A percentile compares a stretch with the other conserved stretches of the same genome.
Evolutionary conservation across 1,140 invertebrate species (phyloP).

Genomic region (Diplogasteroides magnus): DNA sequence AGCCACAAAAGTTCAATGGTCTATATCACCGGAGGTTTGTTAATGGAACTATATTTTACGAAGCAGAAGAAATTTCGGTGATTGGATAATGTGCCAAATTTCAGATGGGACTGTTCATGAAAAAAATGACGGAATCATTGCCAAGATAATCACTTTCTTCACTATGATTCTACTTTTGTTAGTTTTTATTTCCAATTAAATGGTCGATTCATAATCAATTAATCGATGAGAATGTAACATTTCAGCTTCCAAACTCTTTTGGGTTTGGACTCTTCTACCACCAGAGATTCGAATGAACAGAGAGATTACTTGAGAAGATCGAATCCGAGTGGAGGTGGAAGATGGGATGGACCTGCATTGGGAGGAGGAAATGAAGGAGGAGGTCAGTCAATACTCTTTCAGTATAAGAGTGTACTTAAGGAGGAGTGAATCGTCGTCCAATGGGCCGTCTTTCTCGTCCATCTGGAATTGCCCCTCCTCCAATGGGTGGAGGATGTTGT

Average conservation of each 20-base stretch:
- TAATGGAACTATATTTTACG: neutral
- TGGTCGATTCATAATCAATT: neutral
- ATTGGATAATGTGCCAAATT: neutral
- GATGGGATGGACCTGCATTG: constrained; percentile 8
- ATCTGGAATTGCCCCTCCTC: constrained; percentile 15
- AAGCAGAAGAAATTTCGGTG: neutral
- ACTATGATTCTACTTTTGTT: neutral
- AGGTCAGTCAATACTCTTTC: neutral
- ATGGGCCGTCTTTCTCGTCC: constrained; percentile 1
- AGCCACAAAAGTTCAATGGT: neutral
- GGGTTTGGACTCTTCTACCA: constrained; percentile 3
- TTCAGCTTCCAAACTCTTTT: constrained; percentile 15
- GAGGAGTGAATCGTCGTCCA: neutral
- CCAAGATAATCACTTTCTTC: neutral
- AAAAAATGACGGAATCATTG: neutral
- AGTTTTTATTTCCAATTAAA: neutral
- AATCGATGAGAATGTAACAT: neutral
- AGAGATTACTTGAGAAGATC: constrained; percentile 1
- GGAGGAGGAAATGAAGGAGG: constrained; percentile 13
- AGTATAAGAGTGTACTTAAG: neutral
- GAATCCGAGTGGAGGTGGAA: constrained; percentile 10
- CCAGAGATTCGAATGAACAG: constrained; percentile 5
- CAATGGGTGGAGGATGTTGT: constrained; percentile 22
- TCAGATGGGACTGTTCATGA: neutral
- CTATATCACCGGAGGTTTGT: neutral